Conservation (phyloP, 2,113 vertebrate species). For the Leptobrachium ailaonicum region DNA sequence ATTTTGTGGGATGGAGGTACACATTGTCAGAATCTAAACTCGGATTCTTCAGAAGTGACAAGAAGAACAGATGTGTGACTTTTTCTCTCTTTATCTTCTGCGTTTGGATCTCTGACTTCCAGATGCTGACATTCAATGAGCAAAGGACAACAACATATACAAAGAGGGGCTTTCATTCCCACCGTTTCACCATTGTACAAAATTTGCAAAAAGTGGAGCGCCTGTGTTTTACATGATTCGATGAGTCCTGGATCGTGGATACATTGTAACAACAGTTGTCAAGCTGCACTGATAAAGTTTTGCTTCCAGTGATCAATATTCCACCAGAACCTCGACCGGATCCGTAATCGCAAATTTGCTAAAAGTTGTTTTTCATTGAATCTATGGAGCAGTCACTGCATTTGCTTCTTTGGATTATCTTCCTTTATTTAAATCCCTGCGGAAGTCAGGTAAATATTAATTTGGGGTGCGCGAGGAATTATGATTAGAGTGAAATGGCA, state of each 20-base stretch:
- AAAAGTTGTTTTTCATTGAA: not conserved
- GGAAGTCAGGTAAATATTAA: conserved; percentile 73
- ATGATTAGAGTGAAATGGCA: too few relatives aligned
- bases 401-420: conserved; percentile 51
- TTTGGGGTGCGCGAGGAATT: too few relatives aligned
- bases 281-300: not conserved
- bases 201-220: conserved; percentile 5
- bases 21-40: conserved; percentile 42
- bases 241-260: conserved; percentile 12
- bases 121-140: conserved; percentile 5
- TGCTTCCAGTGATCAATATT: not conserved
- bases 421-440: conserved; percentile 67
- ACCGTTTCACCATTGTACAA: not conserved
- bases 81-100: too few relatives aligned
- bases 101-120: conserved; percentile 18
- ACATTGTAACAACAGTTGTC: not conserved
- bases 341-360: not conserved
- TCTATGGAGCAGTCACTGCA: conserved; percentile 58
- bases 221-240: conserved; percentile 5
- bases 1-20: conserved; percentile 58
- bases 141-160: not conserved
- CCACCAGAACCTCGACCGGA: not conserved
- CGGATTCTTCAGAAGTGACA: conserved; percentile 41
- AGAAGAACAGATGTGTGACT: conserved; percentile 17
- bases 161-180: not conserved